Evolutionary conservation across 2,888 invertebrate genomes (phyloP), one percentile per base, ranked within the genome.

Genomic region (Sarcophaga carnaria): DNA sequence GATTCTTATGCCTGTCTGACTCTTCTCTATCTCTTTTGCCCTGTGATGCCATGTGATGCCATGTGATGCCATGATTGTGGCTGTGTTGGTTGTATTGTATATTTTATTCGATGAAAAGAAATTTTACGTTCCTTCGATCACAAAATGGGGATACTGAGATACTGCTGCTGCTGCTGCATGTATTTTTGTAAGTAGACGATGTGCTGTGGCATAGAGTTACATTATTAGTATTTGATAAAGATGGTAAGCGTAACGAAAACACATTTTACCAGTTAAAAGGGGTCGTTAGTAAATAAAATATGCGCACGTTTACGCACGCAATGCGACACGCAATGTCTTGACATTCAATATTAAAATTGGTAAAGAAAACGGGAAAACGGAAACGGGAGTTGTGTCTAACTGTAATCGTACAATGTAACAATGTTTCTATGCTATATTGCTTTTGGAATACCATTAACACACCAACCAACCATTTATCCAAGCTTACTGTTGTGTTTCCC

Each of bases 141-240:
- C 37, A 49, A 4, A 17, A 69, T 22, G 22, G 20, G 12, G n/a
- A 47, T 4, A 49, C n/a, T n/a, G 74, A 74, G 62, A 59, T 49
- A 69, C 47, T 64, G 63, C 63, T 69, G 72, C 54, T 49, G 62
- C 37, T 64, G 62, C 71, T 67, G 72, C 54, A 54, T 54, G 54
- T 54, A 14, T 62, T 37, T 64, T 25, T 37, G 37, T 37, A 37
- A 37, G 70, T 71, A 27, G 70, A 70, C 45, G 81, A 20, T 86
- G 86, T 83, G 83, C 80, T 76, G 37, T 80, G 76, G 80, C 80
- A 85, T 83, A 76, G 72, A 81, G 85, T 92, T 92, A 91, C 91
- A 92, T 91, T 92, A 92, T 91, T 92, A 92, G 92, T 92, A 92
- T 92, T 92, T 92, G 92, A 92, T 92, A 91, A 92, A 92, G 92